These are phyloP conservation scores for Masnerella sp. DNA, from an alignment of 2,888 invertebrate species.

Conservation along the genomic window DNA sequence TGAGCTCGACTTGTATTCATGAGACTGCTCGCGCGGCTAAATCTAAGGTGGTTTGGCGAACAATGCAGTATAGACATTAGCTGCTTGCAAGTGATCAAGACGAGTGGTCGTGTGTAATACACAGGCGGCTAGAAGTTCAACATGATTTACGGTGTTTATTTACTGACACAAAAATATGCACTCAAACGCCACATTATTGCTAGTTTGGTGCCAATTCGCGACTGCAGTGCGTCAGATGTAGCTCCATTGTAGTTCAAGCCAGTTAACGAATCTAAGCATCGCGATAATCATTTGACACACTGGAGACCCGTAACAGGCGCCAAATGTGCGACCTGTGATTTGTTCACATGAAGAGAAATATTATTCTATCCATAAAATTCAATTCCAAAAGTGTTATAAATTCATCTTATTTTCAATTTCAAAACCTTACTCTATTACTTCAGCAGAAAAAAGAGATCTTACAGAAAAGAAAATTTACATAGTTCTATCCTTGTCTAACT, in stretches of 20 bases:
- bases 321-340: conserved; percentile 51
- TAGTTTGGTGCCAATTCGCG: conserved; percentile 58
- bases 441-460: too few species aligned
- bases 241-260: conserved; percentile 35
- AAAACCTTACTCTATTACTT: too few species aligned
- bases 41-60: conserved; percentile 38
- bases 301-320: conserved; percentile 49
- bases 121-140: conserved; percentile 16
- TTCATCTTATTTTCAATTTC: too few species aligned
- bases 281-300: conserved; percentile 49
- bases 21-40: conserved; percentile 35
- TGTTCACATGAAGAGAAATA: conserved; percentile 55
- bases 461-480: too few species aligned
- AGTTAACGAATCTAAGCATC: conserved; percentile 25
- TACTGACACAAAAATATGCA: conserved; percentile 52
- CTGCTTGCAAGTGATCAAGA: conserved; percentile 49
- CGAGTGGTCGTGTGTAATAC: conserved; percentile 27
- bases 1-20: conserved; percentile 36
- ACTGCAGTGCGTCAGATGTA: conserved; percentile 58
- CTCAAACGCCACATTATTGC: conserved; percentile 50
- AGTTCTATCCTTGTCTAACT: too few species aligned
- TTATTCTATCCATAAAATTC: background rate
- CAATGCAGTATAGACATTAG: conserved; percentile 45
- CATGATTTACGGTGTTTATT: conserved; percentile 41
- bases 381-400: background rate